Percentiles rank a stretch among this genome's conserved stretches.
These are phyloP conservation scores for Pyrochroa serraticornis DNA, from an alignment of 2,888 invertebrate species.

Conservation along the genomic window DNA sequence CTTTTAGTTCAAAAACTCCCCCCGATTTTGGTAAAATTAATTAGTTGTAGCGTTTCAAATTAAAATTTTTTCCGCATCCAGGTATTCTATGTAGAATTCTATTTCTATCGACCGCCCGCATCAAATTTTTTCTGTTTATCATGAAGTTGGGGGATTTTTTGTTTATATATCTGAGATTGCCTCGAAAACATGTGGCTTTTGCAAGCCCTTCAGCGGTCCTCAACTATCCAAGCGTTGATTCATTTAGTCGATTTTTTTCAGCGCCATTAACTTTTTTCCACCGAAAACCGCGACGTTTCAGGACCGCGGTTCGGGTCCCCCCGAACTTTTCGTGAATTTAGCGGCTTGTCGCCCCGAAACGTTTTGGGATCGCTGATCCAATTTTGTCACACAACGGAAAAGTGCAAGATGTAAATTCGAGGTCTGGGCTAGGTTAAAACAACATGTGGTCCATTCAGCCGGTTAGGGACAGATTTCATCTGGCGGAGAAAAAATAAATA, in stretches of 20 bases:
- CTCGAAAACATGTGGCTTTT: slow-evolving; percentile 18
- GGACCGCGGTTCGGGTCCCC: too few relatives aligned
- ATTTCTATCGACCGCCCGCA: too few relatives aligned
- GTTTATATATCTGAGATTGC: slow-evolving; percentile 8
- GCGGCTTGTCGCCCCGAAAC: not conserved
- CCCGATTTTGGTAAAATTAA: too few relatives aligned
- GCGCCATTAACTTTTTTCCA: too few relatives aligned
- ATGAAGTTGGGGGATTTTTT: slow-evolving; percentile 7
- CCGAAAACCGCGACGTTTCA: too few relatives aligned
- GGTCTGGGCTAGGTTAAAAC: slow-evolving; percentile 23
- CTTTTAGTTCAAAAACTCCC: too few relatives aligned
- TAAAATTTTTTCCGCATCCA: too few relatives aligned
- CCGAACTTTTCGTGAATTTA: too few relatives aligned
- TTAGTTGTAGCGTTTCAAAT: too few relatives aligned
- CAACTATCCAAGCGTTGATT: not conserved
- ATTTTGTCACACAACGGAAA: slow-evolving; percentile 18
- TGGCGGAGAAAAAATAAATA: slow-evolving; percentile 30
- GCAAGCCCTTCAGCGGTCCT: slow-evolving; percentile 12
- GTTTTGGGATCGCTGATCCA: slow-evolving; percentile 8
- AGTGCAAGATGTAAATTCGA: slow-evolving; percentile 28
- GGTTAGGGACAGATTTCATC: slow-evolving; percentile 28
- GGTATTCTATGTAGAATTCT: too few relatives aligned
- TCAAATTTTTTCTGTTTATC: slow-evolving; percentile 11
- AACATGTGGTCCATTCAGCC: slow-evolving; percentile 30
- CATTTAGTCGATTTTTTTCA: not conserved